phyloP scores from a whole-genome alignment of 2,888 invertebrate genomes.

The Boloria selene region DNA sequence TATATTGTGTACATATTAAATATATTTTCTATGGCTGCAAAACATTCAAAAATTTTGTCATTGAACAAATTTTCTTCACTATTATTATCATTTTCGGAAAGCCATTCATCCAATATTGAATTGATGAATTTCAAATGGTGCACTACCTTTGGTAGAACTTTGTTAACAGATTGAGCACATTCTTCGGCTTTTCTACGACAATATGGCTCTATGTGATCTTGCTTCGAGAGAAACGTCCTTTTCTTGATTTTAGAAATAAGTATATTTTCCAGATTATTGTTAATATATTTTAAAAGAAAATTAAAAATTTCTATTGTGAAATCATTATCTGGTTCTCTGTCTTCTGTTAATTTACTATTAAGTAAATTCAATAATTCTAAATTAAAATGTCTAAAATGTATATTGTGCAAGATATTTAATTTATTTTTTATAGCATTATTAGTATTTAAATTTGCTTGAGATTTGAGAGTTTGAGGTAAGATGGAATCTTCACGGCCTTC shows the following conservation, averaged over 20 bases:
- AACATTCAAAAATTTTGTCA: slow-evolving; percentile 53
- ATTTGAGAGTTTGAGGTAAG: slow-evolving; percentile 61
- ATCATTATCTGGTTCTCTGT: slow-evolving; percentile 50
- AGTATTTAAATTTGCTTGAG: slow-evolving; percentile 61
- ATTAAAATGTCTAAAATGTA: slow-evolving; percentile 61
- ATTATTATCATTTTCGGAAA: slow-evolving; percentile 48
- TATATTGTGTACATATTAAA: slow-evolving; percentile 81
- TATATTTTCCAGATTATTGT: slow-evolving; percentile 56
- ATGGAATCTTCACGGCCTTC: slow-evolving; percentile 56
- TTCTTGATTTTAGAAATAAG: slow-evolving; percentile 68
- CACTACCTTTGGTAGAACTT: slow-evolving; percentile 62
- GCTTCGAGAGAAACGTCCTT: slow-evolving; percentile 64
- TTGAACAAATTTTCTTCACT: slow-evolving; percentile 52
- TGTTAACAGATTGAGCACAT: slow-evolving; percentile 57
- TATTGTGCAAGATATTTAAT: slow-evolving; percentile 52
- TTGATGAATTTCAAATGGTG: slow-evolving; percentile 59
- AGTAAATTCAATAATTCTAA: slow-evolving; percentile 62
- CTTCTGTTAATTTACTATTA: slow-evolving; percentile 56
- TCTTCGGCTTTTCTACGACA: slow-evolving; percentile 62
- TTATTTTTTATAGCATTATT: slow-evolving; percentile 55
- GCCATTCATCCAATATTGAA: slow-evolving; percentile 54
- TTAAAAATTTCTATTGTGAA: slow-evolving; percentile 60
- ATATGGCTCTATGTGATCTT: slow-evolving; percentile 53
- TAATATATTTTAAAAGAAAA: slow-evolving; percentile 62
- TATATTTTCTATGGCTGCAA: slow-evolving; percentile 80